Conservation (phyloP, 2,797 vertebrate genomes). For the Iguana delicatissima region DNA sequence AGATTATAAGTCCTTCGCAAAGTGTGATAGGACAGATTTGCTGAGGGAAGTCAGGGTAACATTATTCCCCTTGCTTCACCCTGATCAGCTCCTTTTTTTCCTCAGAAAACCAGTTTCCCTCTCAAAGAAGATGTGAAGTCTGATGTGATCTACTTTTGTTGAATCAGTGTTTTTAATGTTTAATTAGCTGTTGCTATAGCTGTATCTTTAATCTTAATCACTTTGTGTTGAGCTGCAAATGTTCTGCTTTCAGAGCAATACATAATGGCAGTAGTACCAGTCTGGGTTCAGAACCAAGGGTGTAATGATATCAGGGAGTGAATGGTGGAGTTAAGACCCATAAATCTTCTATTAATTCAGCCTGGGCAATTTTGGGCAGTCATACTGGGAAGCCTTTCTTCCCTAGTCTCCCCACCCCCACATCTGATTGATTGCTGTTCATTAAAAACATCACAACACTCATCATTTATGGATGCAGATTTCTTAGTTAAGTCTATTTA, state of each 20-base stretch:
- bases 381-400: no score
- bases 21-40: neutral
- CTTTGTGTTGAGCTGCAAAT: neutral
- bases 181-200: neutral
- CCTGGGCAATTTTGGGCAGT: neutral
- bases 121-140: neutral
- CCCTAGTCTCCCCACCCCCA: no score
- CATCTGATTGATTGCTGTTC: neutral
- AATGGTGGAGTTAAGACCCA: neutral
- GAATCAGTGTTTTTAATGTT: neutral
- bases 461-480: neutral
- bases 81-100: neutral
- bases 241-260: neutral
- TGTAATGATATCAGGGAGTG: neutral
- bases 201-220: neutral
- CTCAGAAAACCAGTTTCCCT: neutral
- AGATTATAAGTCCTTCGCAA: neutral
- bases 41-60: no score
- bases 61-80: neutral
- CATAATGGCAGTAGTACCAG: neutral
- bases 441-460: neutral
- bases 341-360: neutral
- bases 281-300: neutral
- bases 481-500: neutral
- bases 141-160: neutral